Evolutionary conservation across 2,888 invertebrate genomes (phyloP).

Genomic region (Phasia obesa): DNA sequence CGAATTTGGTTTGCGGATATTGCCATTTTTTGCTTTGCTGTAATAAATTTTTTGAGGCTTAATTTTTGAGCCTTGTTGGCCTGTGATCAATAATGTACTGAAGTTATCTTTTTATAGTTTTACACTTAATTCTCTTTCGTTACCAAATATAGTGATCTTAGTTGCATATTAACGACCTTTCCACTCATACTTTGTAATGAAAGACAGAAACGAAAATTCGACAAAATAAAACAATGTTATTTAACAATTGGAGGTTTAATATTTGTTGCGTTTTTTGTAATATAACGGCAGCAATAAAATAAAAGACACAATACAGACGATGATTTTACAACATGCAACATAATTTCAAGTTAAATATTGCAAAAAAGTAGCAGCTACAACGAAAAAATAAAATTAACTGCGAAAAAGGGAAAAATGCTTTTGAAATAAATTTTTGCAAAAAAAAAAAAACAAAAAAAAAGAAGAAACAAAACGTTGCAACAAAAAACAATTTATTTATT

Average conservation of each 20-base stretch:
- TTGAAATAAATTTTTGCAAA: slow-evolving; percentile 3
- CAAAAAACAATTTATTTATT: slow-evolving; percentile 52
- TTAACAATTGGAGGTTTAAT: slow-evolving; percentile 7
- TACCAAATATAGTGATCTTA: too few relatives aligned
- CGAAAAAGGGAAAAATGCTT: slow-evolving; percentile 27
- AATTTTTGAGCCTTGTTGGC: too few relatives aligned
- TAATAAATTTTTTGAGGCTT: too few relatives aligned
- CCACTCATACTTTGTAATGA: too few relatives aligned
- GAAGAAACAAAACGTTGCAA: background rate
- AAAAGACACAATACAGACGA: slow-evolving; percentile 2
- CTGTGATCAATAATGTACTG: too few relatives aligned
- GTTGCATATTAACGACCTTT: too few relatives aligned
- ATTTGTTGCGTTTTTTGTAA: background rate
- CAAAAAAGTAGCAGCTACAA: slow-evolving; percentile 13
- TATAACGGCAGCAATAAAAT: background rate
- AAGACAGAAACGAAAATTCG: too few relatives aligned
- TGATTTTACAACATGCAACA: slow-evolving; percentile 51
- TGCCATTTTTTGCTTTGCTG: too few relatives aligned
- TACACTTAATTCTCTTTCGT: too few relatives aligned
- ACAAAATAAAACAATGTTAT: slow-evolving; percentile 1
- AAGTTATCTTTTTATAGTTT: too few relatives aligned
- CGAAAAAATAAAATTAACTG: background rate
- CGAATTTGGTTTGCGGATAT: too few relatives aligned
- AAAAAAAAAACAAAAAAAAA: too few relatives aligned
- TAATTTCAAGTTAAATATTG: slow-evolving; percentile 20